Conservation (phyloP, 2,113 vertebrate species). For the Nyctereutes procyonoides region DNA sequence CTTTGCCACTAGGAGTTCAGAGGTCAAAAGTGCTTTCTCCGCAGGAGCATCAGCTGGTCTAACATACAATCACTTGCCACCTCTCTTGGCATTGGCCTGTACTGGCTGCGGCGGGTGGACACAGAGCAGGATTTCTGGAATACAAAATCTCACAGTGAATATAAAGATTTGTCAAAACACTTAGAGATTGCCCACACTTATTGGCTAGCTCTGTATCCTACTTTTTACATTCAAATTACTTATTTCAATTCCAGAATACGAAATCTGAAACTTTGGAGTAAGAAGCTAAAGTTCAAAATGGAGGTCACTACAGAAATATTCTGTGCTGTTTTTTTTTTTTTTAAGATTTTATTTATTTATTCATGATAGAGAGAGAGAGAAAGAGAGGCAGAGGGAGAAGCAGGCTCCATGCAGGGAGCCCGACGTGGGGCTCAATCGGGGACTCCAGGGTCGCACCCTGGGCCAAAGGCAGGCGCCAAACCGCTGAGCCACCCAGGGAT, state of each 20-base stretch:
- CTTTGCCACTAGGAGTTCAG: constrained; percentile 11
- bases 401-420: no score
- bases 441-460: no score
- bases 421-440: no score
- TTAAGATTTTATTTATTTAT: no score
- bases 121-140: not conserved
- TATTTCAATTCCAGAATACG: not conserved
- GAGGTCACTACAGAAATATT: not conserved
- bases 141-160: not conserved
- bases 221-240: not conserved
- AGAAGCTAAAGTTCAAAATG: not conserved
- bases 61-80: not conserved
- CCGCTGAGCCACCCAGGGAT: no score
- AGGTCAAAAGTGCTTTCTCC: constrained; percentile 22
- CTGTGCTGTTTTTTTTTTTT: not conserved
- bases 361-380: no score
- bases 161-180: not conserved
- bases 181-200: not conserved
- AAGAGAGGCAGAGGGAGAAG: no score
- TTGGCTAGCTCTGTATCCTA: not conserved
- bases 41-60: constrained; percentile 24
- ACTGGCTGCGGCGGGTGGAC: not conserved
- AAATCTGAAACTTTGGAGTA: not conserved
- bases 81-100: not conserved
- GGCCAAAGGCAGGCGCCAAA: no score